Evolutionary conservation across 2,888 invertebrate species (phyloP).

Genomic region (Phalera bucephala): DNA sequence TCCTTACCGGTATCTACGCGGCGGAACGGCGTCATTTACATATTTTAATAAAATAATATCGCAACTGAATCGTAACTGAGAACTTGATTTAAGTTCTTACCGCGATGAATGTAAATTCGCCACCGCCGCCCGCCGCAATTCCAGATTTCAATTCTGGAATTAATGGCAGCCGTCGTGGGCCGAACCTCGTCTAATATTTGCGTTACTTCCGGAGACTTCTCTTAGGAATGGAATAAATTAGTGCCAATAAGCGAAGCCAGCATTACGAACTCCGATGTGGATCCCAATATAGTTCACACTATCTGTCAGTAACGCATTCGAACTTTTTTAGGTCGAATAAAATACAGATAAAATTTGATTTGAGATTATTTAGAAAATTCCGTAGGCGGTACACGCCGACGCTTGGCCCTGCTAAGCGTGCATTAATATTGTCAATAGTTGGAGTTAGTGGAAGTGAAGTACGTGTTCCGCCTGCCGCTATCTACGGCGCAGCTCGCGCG

Average conservation of each 20-base stretch:
- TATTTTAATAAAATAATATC: conserved; percentile 83
- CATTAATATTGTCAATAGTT: conserved; percentile 83
- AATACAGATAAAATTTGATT: conserved; percentile 8
- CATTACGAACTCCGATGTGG: conserved; percentile 27
- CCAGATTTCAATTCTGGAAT: conserved; percentile 83
- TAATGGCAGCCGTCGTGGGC: conserved; percentile 78
- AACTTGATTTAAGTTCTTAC: conserved; percentile 84
- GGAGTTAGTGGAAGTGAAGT: conserved; percentile 82
- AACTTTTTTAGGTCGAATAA: background rate
- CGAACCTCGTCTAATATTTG: conserved; percentile 79
- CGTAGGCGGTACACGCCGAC: conserved; percentile 65
- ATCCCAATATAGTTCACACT: conserved; percentile 15
- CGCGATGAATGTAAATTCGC: conserved; percentile 82
- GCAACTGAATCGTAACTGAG: conserved; percentile 83
- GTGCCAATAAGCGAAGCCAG: conserved; percentile 52
- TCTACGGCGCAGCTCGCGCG: conserved; percentile 79
- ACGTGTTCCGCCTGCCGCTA: conserved; percentile 82
- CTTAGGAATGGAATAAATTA: conserved; percentile 79
- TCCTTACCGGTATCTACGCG: conserved; percentile 71
- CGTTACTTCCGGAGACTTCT: conserved; percentile 77
- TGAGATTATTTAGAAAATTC: conserved; percentile 51
- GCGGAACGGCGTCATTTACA: conserved; percentile 77
- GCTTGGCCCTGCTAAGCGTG: conserved; percentile 79
- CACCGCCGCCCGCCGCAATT: conserved; percentile 75
- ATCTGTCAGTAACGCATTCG: conserved; percentile 2